phyloP scores from a whole-genome alignment of 2,888 invertebrate genomes.

The Sericinus montela region DNA sequence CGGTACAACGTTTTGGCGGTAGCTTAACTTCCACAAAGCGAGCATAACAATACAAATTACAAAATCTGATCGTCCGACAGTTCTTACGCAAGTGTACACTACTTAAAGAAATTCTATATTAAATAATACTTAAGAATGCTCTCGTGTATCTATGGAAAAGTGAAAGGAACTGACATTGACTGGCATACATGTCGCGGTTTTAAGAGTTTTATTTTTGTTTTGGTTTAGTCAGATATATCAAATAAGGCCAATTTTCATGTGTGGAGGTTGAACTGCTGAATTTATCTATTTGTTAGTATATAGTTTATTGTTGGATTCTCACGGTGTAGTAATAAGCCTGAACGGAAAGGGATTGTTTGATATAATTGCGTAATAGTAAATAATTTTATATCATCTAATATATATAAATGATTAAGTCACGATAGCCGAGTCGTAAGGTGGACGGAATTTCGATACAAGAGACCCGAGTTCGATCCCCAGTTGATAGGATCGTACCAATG shows the following conservation, averaged over 20 bases:
- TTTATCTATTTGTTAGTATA: too few species aligned
- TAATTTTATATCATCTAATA: too few species aligned
- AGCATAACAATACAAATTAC: neutral
- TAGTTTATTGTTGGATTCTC: too few species aligned
- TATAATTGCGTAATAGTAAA: too few species aligned
- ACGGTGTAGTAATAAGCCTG: too few species aligned
- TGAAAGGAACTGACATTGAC: conserved; percentile 6
- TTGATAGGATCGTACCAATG: too few species aligned
- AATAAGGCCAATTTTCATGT: neutral
- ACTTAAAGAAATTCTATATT: neutral
- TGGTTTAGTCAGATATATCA: neutral
- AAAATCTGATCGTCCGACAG: neutral
- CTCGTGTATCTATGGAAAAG: neutral
- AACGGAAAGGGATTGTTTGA: too few species aligned
- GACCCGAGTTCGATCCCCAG: too few species aligned
- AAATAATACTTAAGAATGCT: neutral
- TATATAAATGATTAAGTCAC: too few species aligned
- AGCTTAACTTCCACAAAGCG: neutral
- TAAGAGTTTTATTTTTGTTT: neutral
- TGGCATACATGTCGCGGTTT: neutral
- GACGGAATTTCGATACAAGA: too few species aligned
- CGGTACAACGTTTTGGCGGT: too few species aligned
- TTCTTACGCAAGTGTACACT: neutral
- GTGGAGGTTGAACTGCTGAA: neutral
- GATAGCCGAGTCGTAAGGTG: too few species aligned